Percentiles rank a stretch among this genome's conserved stretches.
Conservation (phyloP, 2,113 vertebrate species). For the Aleadryas rufinucha region DNA sequence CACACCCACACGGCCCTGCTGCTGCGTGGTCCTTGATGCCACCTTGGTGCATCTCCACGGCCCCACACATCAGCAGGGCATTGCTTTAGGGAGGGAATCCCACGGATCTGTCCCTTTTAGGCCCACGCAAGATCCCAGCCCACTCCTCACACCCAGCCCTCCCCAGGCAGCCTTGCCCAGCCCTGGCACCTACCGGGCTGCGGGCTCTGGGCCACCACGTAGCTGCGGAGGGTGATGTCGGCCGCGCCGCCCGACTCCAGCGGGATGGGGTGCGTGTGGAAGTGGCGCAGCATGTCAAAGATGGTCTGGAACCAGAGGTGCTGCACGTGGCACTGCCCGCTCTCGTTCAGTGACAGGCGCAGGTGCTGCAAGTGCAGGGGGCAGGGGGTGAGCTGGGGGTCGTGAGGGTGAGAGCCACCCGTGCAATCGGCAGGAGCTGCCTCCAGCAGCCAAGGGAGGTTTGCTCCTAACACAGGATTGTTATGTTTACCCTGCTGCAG, state of each 20-base stretch:
- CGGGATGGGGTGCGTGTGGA: slow-evolving; percentile 94
- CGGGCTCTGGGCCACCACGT: slow-evolving; percentile 83
- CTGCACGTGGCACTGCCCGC: slow-evolving; percentile 94
- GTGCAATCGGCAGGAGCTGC: background rate
- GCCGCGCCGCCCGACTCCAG: slow-evolving; percentile 93
- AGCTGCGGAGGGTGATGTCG: slow-evolving; percentile 93
- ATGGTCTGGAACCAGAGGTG: slow-evolving; percentile 98
- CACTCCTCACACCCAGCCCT: background rate
- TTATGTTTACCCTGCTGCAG: background rate
- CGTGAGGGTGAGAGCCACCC: background rate
- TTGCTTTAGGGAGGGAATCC: background rate
- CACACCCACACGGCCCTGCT: background rate
- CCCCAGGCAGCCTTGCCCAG: fast-evolving
- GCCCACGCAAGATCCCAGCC: fast-evolving
- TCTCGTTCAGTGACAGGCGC: slow-evolving; percentile 92
- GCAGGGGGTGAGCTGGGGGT: background rate
- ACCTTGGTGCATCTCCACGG: background rate
- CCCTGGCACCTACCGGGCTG: slow-evolving; percentile 71
- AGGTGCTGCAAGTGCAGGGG: slow-evolving; percentile 80
- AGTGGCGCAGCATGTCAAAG: slow-evolving; percentile 95
- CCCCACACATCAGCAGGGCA: fast-evolving
- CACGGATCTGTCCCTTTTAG: background rate
- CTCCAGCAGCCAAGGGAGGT: background rate
- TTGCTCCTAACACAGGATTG: background rate
- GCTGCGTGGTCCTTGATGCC: fast-evolving